Conservation (phyloP, 2,113 vertebrate species). For the Pica pica region DNA sequence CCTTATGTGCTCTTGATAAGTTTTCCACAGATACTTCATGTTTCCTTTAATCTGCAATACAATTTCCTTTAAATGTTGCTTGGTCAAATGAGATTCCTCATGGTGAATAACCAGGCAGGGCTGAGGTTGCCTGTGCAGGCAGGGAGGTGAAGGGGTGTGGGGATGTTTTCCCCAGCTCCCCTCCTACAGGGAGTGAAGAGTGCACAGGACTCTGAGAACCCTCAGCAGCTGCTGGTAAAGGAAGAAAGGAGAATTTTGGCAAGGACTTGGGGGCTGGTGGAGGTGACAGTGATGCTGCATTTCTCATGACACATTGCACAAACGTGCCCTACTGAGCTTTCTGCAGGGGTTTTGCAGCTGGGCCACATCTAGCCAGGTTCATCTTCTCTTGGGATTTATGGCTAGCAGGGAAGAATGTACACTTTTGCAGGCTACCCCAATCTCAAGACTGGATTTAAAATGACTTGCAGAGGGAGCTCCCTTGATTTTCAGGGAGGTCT, state of each 20-base stretch:
- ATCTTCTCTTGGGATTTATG: background rate
- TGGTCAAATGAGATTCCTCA: background rate
- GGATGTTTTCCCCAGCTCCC: background rate
- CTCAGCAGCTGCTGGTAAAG: background rate
- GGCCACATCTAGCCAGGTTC: background rate
- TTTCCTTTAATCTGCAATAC: background rate
- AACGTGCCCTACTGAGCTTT: accelerated
- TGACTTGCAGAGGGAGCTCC: background rate
- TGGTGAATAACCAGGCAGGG: accelerated
- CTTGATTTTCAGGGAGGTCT: background rate
- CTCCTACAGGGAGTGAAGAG: background rate
- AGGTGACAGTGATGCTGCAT: background rate
- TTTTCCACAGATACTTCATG: background rate
- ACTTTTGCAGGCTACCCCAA: background rate
- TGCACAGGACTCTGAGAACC: background rate
- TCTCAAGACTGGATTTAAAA: background rate
- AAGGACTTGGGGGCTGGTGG: background rate
- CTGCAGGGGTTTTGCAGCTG: accelerated
- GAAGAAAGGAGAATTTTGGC: background rate
- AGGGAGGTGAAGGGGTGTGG: accelerated
- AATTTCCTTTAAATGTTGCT: background rate
- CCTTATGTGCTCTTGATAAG: background rate
- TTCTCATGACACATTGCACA: background rate
- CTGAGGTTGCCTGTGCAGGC: accelerated
- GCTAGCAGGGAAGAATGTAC: background rate